Conservation (phyloP, 2,888 invertebrate species). For the Petrolisthes cinctipes region DNA sequence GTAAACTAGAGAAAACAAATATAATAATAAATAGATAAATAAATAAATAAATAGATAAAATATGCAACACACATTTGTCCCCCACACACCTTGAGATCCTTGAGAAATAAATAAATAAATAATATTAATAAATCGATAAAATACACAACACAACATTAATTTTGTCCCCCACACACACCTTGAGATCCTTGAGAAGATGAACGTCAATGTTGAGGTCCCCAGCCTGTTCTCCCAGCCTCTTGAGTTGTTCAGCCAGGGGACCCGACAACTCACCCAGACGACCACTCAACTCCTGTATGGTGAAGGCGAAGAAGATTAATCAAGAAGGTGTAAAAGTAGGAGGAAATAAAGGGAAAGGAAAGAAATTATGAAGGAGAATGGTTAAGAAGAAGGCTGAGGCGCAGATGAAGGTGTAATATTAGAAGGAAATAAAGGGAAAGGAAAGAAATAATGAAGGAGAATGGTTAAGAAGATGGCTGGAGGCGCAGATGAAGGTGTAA, state of each 20-base stretch:
- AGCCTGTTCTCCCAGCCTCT: constrained; percentile 62
- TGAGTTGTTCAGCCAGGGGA: constrained; percentile 63
- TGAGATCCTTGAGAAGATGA: constrained; percentile 61
- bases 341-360: too few relatives aligned
- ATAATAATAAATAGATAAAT: too few relatives aligned
- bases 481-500: background rate
- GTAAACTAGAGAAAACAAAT: too few relatives aligned
- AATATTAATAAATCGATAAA: too few relatives aligned
- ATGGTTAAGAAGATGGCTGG: background rate
- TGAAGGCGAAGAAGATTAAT: background rate
- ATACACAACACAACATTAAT: background rate
- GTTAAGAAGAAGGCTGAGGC: too few relatives aligned
- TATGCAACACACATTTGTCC: too few relatives aligned
- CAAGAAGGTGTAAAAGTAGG: too few relatives aligned
- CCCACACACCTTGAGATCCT: constrained; percentile 56
- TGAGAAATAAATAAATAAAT: constrained; percentile 11
- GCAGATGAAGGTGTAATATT: too few relatives aligned
- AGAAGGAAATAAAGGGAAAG: too few relatives aligned
- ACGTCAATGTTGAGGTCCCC: constrained; percentile 64
- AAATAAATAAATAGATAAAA: too few relatives aligned
- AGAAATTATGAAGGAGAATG: too few relatives aligned
- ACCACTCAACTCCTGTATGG: constrained; percentile 56
- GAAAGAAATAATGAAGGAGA: background rate
- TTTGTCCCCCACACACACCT: constrained; percentile 15
- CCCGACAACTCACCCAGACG: constrained; percentile 60